Conservation (phyloP, 2,113 vertebrate species). For the Datnioides undecimradiatus region DNA sequence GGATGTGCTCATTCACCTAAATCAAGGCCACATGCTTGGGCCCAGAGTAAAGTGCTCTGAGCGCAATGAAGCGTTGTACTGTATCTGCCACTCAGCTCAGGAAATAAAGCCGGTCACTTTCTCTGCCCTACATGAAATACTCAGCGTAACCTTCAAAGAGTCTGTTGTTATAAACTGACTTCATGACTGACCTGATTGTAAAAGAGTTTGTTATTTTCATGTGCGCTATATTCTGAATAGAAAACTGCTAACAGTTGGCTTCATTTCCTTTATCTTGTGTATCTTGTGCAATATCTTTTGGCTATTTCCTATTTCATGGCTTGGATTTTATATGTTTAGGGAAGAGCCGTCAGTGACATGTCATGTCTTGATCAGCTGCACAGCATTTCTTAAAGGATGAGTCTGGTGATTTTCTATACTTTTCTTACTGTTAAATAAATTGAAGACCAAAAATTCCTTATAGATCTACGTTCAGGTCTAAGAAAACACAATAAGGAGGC, state of each 20-base stretch:
- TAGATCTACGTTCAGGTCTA: background rate
- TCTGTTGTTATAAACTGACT: constrained; percentile 54
- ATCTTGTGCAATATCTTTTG: background rate
- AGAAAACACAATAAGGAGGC: background rate
- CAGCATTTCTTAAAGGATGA: background rate
- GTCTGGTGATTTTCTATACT: background rate
- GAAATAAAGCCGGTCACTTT: constrained; percentile 56
- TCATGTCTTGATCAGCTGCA: background rate
- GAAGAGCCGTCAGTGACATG: background rate
- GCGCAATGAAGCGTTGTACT: constrained; percentile 62
- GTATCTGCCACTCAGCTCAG: constrained; percentile 73
- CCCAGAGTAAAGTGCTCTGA: constrained; percentile 62
- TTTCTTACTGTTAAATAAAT: background rate
- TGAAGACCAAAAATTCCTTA: background rate
- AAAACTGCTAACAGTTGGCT: background rate
- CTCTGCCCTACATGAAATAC: constrained; percentile 58
- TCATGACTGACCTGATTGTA: constrained; percentile 38
- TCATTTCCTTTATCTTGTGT: background rate
- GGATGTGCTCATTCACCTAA: constrained; percentile 79
- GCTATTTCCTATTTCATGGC: background rate
- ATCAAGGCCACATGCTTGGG: constrained; percentile 79
- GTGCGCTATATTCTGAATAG: background rate
- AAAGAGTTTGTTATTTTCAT: constrained; percentile 22
- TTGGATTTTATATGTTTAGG: background rate
- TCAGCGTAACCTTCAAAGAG: constrained; percentile 68